Conservation (phyloP, 2,797 vertebrate species). For the Ibycter americanus region DNA sequence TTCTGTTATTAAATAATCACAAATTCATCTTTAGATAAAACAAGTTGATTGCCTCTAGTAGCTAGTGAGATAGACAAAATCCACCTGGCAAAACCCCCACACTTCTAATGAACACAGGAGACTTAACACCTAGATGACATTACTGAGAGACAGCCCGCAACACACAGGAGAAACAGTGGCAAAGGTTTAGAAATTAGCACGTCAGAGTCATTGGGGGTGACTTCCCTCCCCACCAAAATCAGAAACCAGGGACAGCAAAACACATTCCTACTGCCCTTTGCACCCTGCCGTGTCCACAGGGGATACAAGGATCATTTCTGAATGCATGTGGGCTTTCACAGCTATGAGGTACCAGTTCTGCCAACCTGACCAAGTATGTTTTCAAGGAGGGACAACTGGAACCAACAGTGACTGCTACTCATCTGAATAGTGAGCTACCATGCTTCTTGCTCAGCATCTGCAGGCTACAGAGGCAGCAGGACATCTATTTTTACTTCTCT, state of each 20-base stretch:
- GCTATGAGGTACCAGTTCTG: neutral
- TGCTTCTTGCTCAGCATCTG: neutral
- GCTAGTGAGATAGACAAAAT: neutral
- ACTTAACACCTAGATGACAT: neutral
- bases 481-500: neutral
- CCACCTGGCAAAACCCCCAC: neutral
- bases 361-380: neutral
- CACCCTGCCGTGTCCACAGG: neutral
- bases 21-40: neutral
- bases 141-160: neutral
- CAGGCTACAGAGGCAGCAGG: neutral
- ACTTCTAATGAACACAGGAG: neutral
- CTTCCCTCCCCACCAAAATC: neutral
- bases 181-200: neutral
- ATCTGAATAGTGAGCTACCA: neutral
- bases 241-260: neutral
- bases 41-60: neutral
- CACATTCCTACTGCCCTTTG: neutral
- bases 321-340: accelerated
- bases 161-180: neutral
- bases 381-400: neutral
- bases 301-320: neutral
- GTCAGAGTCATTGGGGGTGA: neutral
- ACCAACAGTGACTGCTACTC: neutral
- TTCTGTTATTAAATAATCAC: neutral